Conservation (phyloP, 1,140 invertebrate genomes). For the Thaumetopoea pityocampa region DNA sequence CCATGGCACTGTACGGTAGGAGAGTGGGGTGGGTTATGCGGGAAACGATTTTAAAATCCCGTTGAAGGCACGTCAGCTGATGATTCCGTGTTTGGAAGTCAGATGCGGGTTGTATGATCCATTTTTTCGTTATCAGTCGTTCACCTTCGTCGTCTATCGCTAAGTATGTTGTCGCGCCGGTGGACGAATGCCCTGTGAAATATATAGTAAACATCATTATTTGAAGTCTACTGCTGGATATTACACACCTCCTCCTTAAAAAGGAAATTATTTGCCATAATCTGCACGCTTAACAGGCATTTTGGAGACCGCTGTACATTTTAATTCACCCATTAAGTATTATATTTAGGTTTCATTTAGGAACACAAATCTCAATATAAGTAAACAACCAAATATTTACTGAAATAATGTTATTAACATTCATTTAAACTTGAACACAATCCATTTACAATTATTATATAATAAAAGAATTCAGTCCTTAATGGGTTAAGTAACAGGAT, state of each 20-base stretch:
- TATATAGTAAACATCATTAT: conserved; percentile 7
- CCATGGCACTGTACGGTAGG: conserved; percentile 83
- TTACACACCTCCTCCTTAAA: too few relatives aligned
- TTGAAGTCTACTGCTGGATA: conserved; percentile 2
- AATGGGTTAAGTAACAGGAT: too few relatives aligned
- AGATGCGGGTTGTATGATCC: conserved; percentile 64
- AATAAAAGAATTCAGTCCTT: too few relatives aligned
- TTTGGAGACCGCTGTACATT: too few relatives aligned
- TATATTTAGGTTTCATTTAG: too few relatives aligned
- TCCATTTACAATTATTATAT: too few relatives aligned
- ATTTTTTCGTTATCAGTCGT: conserved; percentile 60
- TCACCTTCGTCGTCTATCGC: conserved; percentile 61
- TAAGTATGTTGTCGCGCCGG: conserved; percentile 48
- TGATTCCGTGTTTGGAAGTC: conserved; percentile 49
- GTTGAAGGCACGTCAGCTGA: conserved; percentile 78
- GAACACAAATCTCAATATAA: too few relatives aligned
- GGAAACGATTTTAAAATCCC: conserved; percentile 82
- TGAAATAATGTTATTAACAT: too few relatives aligned
- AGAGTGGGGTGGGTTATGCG: conserved; percentile 82
- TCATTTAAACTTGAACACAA: too few relatives aligned
- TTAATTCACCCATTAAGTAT: too few relatives aligned
- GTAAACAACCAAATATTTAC: too few relatives aligned
- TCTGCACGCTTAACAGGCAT: too few relatives aligned
- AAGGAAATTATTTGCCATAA: not conserved
- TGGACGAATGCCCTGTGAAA: conserved; percentile 50